phyloP scores from a whole-genome alignment of 2,797 vertebrate species.

The Ctenochaetus hawaiiensis region DNA sequence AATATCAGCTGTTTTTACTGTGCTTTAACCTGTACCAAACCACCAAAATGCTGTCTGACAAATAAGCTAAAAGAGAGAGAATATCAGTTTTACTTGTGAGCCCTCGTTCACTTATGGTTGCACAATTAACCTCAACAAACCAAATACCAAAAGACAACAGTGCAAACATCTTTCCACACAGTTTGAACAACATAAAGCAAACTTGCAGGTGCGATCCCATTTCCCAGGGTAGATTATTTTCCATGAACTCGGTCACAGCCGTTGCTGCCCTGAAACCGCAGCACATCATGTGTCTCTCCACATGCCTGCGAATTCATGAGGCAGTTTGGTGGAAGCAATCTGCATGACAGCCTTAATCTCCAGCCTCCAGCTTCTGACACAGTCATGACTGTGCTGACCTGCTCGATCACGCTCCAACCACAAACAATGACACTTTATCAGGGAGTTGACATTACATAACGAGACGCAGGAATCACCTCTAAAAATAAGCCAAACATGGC shows the following conservation, averaged over 20 bases:
- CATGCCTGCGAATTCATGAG: constrained; percentile 42
- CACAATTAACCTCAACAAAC: neutral
- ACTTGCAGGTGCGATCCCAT: neutral
- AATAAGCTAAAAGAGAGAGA: neutral
- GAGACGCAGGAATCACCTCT: neutral
- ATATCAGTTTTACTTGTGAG: neutral
- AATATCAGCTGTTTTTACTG: neutral
- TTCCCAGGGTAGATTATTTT: neutral
- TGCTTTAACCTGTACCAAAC: neutral
- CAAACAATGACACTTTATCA: constrained; percentile 60
- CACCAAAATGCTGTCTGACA: neutral
- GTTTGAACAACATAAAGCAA: neutral
- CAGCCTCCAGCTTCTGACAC: constrained; percentile 56
- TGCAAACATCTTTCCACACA: neutral
- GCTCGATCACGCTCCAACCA: constrained; percentile 39
- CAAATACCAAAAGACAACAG: neutral
- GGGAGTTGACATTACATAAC: constrained; percentile 40
- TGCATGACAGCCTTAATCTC: constrained; percentile 53
- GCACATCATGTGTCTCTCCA: constrained; percentile 45
- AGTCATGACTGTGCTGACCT: constrained; percentile 58
- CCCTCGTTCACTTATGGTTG: neutral
- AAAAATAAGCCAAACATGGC: constrained; percentile 1
- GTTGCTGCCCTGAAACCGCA: constrained; percentile 41
- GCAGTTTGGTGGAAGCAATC: constrained; percentile 39
- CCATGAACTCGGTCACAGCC: neutral